Evolutionary conservation across 2,888 invertebrate genomes (phyloP), one percentile per base, ranked within the genome.

Genomic region (Leptodirus hochenwartii): DNA sequence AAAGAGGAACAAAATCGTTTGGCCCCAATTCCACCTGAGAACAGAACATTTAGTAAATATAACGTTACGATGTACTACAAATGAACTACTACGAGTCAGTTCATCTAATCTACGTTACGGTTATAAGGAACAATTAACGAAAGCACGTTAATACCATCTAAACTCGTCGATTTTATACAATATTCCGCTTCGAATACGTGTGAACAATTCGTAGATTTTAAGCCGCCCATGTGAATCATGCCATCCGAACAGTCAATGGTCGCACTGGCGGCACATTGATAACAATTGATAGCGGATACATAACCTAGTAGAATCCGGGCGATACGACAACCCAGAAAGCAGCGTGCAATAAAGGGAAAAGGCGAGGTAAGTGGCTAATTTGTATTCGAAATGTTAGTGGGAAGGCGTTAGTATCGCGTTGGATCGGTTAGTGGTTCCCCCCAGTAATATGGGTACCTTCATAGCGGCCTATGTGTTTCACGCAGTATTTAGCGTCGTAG

Each of bases 391-490:
- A n/a, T n/a, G n/a, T n/a, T n/a, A n/a, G n/a, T n/a, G n/a, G n/a
- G n/a, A n/a, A n/a, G n/a, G n/a, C n/a, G n/a, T 13, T 16, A 30
- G 20, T 11, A 30, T 30, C 9, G 8, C 24, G 4, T 12, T 20
- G n/a, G 8, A 20, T 20, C 20, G n/a, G 20, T 20, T 20, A 20
- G n/a, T n/a, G 20, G 6, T 20, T 8, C n/a, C n/a, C n/a, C n/a
- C 8, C 20, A 20, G 20, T 20, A 20, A 20, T 20, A 13, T 25
- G 11, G 14, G 15, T 27, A 81, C 82, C 87, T 77, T 84, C 85
- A 46, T 67, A 84, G 49, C 91, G 69, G 39, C 93, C 93, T 35
- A 84, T 78, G 47, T 85, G 82, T 62, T 95, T 95, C 42, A 95
- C 69, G 56, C 95, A 95, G 55, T 73, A 93, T 46, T 73, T 67